Base-by-base conservation (phyloP, 1,140 invertebrate genomes). In the Pemphigus obesinymphae region DNA sequence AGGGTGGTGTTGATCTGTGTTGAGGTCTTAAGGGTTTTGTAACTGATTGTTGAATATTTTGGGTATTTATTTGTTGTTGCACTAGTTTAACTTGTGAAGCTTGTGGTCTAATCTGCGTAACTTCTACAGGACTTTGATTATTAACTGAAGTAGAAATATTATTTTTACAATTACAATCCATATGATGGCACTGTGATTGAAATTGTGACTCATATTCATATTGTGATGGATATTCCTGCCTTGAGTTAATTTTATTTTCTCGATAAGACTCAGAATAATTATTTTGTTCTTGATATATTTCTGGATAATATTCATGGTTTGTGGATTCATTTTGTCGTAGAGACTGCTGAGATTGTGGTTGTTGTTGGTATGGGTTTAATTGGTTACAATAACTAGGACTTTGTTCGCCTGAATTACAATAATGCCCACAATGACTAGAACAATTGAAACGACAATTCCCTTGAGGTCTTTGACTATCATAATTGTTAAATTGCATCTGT, bases 11-110 rank as follows among this genome's bases (percentile, higher is more conserved):
- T 86, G 86, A 7, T 86, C 83, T 50, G 23, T 58, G 50, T 80
- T 63, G 76, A 80, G 76, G 53, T 86, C 85, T 68, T 86, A 34
- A 5, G 84, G 82, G 82, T 85, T 84, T 45, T 86, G 85, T 31
- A 85, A 85, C n/a, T 85, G 86, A 68, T 85, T 85, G 29, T 80
- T 34, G 34, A 70, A 85, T 83, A 86, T 85, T 80, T 87, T 87
- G 78, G 88, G 87, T 86, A 88, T 88, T 86, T 87, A 87, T 37
- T 87, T 85, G 50, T 34, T 66, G 43, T 43, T 82, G 82, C 13
- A 29, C 34, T 70, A n/a, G 26, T 45, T 81, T 83, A 45, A 37
- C 37, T 17, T 55, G 75, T 34, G 34, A 37, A 23, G 31, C 23
- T 40, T 26, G 50, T 45, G 55, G 76, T 43, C 53, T 80, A 11